These are phyloP conservation scores for Parotocinclus haroldoi DNA, from an alignment of 2,797 vertebrate species.

Conservation along the genomic window DNA sequence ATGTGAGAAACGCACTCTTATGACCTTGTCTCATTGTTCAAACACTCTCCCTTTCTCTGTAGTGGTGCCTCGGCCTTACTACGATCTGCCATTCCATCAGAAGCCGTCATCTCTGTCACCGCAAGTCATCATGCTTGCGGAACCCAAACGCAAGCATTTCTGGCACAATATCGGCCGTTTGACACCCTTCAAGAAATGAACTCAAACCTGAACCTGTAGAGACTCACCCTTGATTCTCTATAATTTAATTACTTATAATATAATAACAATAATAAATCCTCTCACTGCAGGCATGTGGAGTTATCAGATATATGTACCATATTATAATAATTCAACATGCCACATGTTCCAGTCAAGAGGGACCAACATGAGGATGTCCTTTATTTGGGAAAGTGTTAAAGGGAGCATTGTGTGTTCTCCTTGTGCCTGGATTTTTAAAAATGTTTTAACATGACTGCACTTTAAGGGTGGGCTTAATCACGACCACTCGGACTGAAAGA, in stretches of 20 bases:
- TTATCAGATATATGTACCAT: no score
- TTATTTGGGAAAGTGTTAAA: no score
- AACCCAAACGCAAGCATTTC: slow-evolving; percentile 95
- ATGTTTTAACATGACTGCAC: slow-evolving; percentile 73
- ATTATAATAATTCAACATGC: no score
- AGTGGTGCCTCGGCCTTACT: slow-evolving; percentile 87
- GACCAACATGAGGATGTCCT: no score
- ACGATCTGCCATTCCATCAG: slow-evolving; percentile 87
- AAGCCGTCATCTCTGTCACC: slow-evolving; percentile 87
- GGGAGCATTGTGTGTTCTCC: slow-evolving; percentile 12
- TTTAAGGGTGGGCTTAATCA: slow-evolving; percentile 75
- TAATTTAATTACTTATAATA: not conserved
- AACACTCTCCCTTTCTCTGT: slow-evolving; percentile 16
- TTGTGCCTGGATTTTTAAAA: slow-evolving; percentile 64
- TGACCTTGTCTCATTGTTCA: not conserved
- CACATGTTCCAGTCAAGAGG: no score
- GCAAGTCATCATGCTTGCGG: slow-evolving; percentile 90
- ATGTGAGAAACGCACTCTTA: not conserved
- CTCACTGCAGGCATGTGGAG: not conserved
- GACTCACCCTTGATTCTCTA: not conserved
- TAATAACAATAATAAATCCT: not conserved
- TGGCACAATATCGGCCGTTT: slow-evolving; percentile 96
- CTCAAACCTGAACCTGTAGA: not conserved
- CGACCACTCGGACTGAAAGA: slow-evolving; percentile 49
- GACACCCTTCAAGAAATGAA: slow-evolving; percentile 88